A percentile compares a stretch with the other conserved stretches of the same genome.
phyloP scores from a whole-genome alignment of 2,888 invertebrate species.

The Leptopilina syphax region DNA sequence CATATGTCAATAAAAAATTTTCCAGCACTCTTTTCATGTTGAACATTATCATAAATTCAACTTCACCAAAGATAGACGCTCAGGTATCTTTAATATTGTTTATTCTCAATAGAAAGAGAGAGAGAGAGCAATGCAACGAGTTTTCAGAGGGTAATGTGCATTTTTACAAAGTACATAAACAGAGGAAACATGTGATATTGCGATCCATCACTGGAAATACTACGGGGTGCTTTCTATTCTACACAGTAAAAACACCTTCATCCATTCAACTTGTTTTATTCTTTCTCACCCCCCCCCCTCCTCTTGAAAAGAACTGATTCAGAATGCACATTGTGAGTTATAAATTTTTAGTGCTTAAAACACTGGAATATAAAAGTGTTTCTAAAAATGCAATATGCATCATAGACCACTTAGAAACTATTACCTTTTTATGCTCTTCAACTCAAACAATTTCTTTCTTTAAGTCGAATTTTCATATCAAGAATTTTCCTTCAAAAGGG shows the following conservation, averaged over 20 bases:
- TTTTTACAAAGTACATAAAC: constrained; percentile 38
- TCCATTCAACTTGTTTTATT: constrained; percentile 19
- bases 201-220: constrained; percentile 39
- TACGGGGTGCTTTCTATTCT: constrained; percentile 19
- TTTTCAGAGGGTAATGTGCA: constrained; percentile 23
- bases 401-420: constrained; percentile 8
- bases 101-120: constrained; percentile 29
- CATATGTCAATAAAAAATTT: constrained; percentile 1
- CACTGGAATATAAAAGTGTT: constrained; percentile 13
- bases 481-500: not conserved
- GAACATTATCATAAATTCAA: constrained; percentile 9
- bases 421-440: not conserved
- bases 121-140: constrained; percentile 17
- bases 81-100: constrained; percentile 32
- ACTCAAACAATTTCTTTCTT: not conserved
- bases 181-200: constrained; percentile 36
- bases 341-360: constrained; percentile 34
- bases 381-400: constrained; percentile 9
- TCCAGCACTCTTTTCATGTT: not conserved
- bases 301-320: not conserved
- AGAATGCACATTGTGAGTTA: constrained; percentile 10
- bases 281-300: not conserved
- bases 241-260: constrained; percentile 28
- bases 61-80: constrained; percentile 18
- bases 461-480: not conserved